phyloP scores from a whole-genome alignment of 2,888 invertebrate species.

The Lamproptera curius region DNA sequence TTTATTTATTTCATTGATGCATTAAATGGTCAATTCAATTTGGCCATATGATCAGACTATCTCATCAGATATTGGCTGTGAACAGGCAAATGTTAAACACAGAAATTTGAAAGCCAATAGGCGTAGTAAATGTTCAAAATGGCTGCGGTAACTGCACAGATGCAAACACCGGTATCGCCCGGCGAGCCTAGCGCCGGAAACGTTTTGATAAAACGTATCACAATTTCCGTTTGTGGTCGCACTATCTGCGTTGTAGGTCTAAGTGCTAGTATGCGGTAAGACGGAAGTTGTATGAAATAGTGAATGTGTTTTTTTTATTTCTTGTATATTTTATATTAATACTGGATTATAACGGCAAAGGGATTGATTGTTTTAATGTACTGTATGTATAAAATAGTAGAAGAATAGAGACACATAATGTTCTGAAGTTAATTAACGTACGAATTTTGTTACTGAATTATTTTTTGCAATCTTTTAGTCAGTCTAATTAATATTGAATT shows the following conservation, averaged over 20 bases:
- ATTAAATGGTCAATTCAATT: background rate
- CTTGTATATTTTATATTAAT: no score
- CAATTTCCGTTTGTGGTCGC: conserved; percentile 51
- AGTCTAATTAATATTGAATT: no score
- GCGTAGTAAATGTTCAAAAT: conserved; percentile 17
- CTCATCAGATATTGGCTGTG: background rate
- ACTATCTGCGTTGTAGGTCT: conserved; percentile 35
- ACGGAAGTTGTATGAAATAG: background rate
- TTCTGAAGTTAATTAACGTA: no score
- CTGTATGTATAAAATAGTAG: no score
- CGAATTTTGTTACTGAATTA: no score
- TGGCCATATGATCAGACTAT: no score
- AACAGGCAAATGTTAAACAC: background rate
- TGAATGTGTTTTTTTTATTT: no score
- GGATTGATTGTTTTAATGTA: no score
- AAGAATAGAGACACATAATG: no score
- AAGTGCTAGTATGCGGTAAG: conserved; percentile 9
- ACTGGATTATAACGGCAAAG: no score
- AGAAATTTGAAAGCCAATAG: conserved; percentile 18
- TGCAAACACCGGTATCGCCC: conserved; percentile 17
- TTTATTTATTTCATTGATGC: background rate
- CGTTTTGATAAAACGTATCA: conserved; percentile 62
- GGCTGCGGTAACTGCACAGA: conserved; percentile 23
- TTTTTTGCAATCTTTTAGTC: no score
- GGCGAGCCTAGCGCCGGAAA: conserved; percentile 28